These are phyloP conservation scores for Micrasema minimum DNA, from an alignment of 1,140 invertebrate genomes.

Conservation along the genomic window DNA sequence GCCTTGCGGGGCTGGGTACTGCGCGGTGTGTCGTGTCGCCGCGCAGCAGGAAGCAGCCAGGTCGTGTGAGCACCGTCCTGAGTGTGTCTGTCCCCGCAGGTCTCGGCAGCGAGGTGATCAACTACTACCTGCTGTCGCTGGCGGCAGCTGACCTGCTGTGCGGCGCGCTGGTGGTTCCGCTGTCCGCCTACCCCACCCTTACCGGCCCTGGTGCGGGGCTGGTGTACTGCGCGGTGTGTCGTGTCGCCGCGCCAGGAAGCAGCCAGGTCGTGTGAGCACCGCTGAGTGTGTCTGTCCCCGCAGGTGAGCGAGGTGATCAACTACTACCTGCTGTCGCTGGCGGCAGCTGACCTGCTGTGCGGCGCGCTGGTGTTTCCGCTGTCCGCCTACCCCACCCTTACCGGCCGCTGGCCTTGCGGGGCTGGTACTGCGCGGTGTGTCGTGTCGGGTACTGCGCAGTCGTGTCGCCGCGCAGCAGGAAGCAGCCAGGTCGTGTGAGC, in stretches of 20 bases:
- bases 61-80: not conserved
- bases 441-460: conserved; percentile 91
- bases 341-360: conserved; percentile 89
- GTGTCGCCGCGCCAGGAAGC: too few species aligned
- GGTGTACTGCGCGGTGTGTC: too few species aligned
- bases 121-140: conserved; percentile 91
- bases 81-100: conserved; percentile 68
- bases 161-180: conserved; percentile 89
- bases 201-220: conserved; percentile 78
- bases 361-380: conserved; percentile 92
- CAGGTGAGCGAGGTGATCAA: conserved; percentile 92
- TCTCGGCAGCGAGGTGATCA: conserved; percentile 87
- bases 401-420: conserved; percentile 78
- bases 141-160: conserved; percentile 91
- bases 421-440: conserved; percentile 86
- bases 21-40: too few species aligned
- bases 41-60: too few species aligned
- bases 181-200: conserved; percentile 90
- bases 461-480: too few species aligned
- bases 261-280: too few species aligned
- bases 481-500: not conserved
- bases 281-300: too few species aligned
- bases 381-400: conserved; percentile 87
- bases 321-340: conserved; percentile 91
- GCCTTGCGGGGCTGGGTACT: too few species aligned